phyloP scores from a whole-genome alignment of 2,888 invertebrate genomes.

The Pharmacophagus antenor region DNA sequence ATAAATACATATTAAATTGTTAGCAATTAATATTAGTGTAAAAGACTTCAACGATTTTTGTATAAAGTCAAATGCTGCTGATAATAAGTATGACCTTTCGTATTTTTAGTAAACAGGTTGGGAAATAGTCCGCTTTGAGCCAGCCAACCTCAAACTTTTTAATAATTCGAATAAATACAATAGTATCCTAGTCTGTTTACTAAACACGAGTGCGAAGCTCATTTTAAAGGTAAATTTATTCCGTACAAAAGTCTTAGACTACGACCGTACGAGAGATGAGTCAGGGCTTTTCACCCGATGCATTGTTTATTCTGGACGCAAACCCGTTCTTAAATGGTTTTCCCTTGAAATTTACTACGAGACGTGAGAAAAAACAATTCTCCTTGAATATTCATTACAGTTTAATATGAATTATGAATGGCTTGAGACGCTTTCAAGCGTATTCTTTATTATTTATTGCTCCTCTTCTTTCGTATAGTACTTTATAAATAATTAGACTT shows the following conservation, averaged over 20 bases:
- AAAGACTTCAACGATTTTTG: neutral
- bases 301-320: slow-evolving; percentile 70
- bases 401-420: slow-evolving; percentile 46
- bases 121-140: slow-evolving; percentile 25
- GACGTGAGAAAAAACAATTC: slow-evolving; percentile 41
- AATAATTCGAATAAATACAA: slow-evolving; percentile 36
- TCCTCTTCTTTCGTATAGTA: slow-evolving; percentile 37
- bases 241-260: slow-evolving; percentile 60
- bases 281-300: slow-evolving; percentile 69
- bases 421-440: slow-evolving; percentile 32
- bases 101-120: slow-evolving; percentile 18
- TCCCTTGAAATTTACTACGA: slow-evolving; percentile 56
- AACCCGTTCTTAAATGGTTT: slow-evolving; percentile 59
- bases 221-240: slow-evolving; percentile 67
- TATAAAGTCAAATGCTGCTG: neutral
- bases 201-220: slow-evolving; percentile 49
- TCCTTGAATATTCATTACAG: slow-evolving; percentile 55
- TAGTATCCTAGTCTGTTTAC: slow-evolving; percentile 46
- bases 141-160: slow-evolving; percentile 21
- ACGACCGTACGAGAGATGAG: slow-evolving; percentile 60
- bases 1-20: no score
- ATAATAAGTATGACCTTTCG: slow-evolving; percentile 4
- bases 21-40: neutral
- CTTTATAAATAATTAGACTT: slow-evolving; percentile 11
- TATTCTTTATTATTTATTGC: slow-evolving; percentile 35